Percentiles rank a stretch among this genome's conserved stretches.
phyloP scores from a whole-genome alignment of 2,113 vertebrate genomes.

The Cottus gobio region DNA sequence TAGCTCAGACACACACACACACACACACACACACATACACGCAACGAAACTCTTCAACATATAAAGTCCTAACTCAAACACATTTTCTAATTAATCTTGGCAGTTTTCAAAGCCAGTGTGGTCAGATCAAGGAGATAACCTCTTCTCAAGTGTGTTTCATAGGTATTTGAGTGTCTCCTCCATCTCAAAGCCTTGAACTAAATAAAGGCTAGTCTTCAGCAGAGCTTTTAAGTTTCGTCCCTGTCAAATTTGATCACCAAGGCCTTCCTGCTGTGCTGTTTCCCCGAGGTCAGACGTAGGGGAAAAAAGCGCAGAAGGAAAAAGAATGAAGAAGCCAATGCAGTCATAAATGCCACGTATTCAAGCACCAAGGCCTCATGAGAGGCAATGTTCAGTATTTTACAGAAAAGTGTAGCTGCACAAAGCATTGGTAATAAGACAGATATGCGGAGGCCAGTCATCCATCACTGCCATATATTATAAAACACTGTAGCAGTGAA shows the following conservation, averaged over 20 bases:
- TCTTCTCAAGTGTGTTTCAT: constrained; percentile 65
- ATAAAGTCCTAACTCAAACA: constrained; percentile 58
- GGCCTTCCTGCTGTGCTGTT: constrained; percentile 63
- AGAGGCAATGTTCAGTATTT: constrained; percentile 50
- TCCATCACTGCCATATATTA: constrained; percentile 61
- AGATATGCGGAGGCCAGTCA: constrained; percentile 47
- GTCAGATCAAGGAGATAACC: constrained; percentile 71
- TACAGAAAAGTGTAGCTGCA: constrained; percentile 42
- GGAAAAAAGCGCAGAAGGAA: constrained; percentile 31
- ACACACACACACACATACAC: constrained; percentile 4
- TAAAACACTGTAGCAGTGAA: constrained; percentile 41
- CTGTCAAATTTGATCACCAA: constrained; percentile 79
- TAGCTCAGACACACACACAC: neutral
- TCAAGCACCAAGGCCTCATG: constrained; percentile 63
- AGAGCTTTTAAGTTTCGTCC: constrained; percentile 74
- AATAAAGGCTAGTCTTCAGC: constrained; percentile 73
- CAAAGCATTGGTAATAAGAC: constrained; percentile 64
- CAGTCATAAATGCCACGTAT: constrained; percentile 66
- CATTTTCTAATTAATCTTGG: constrained; percentile 63
- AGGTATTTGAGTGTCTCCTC: constrained; percentile 54
- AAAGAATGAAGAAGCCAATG: constrained; percentile 58
- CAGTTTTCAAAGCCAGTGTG: constrained; percentile 64
- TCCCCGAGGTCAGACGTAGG: constrained; percentile 57
- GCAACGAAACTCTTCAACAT: constrained; percentile 48
- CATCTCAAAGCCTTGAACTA: constrained; percentile 71